These are phyloP conservation scores for Elmis aenea DNA, from an alignment of 2,888 invertebrate species.

Conservation along the genomic window DNA sequence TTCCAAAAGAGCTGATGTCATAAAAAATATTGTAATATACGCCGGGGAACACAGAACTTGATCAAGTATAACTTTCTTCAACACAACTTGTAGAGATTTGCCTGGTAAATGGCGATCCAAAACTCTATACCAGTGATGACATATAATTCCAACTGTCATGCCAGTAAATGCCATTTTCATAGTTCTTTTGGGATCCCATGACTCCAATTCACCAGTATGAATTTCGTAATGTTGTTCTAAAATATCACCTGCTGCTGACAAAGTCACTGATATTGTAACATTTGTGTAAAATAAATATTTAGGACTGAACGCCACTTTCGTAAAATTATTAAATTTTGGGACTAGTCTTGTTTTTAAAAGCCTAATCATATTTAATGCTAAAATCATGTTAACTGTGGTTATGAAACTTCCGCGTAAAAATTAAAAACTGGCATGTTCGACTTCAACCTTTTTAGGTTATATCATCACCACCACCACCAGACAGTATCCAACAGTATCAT, in stretches of 20 bases:
- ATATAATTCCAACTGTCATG: slow-evolving; percentile 68
- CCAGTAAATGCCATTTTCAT: slow-evolving; percentile 75
- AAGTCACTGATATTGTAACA: slow-evolving; percentile 65
- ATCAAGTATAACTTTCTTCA: slow-evolving; percentile 77
- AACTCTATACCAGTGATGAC: slow-evolving; percentile 81
- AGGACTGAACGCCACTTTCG: slow-evolving; percentile 52
- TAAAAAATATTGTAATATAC: slow-evolving; percentile 71
- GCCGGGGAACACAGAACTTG: slow-evolving; percentile 81
- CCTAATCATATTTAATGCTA: background rate
- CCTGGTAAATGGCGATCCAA: slow-evolving; percentile 71
- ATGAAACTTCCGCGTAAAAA: no score
- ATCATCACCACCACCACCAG: no score
- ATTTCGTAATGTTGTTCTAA: slow-evolving; percentile 78
- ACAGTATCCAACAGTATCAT: no score
- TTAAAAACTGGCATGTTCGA: no score
- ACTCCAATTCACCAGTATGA: slow-evolving; percentile 50
- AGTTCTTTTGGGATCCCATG: slow-evolving; percentile 60
- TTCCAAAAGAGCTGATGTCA: slow-evolving; percentile 70
- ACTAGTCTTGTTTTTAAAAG: slow-evolving; percentile 1
- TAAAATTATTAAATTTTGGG: slow-evolving; percentile 23
- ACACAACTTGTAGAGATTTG: slow-evolving; percentile 56
- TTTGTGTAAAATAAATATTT: slow-evolving; percentile 76
- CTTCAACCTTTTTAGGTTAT: no score
- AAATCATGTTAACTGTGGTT: background rate
- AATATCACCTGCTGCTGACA: slow-evolving; percentile 75